Percentiles rank a stretch among this genome's conserved stretches.
phyloP scores from a whole-genome alignment of 2,113 vertebrate species.

The Corythaixoides concolor region DNA sequence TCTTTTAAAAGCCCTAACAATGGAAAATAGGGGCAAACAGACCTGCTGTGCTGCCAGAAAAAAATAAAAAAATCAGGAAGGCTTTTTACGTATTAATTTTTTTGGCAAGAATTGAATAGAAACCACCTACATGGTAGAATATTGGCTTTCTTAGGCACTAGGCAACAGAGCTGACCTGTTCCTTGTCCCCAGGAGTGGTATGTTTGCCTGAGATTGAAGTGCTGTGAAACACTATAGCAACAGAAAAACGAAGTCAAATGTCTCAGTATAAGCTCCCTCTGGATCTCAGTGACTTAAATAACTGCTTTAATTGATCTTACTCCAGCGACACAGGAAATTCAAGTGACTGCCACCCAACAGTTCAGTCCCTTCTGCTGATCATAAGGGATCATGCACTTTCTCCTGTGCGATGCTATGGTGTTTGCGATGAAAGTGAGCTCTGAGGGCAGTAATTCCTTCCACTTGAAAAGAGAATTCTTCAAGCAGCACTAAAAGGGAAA shows the following conservation, averaged over 20 bases:
- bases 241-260: neutral
- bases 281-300: neutral
- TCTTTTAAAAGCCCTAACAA: neutral
- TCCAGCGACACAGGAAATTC: neutral
- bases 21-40: neutral
- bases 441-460: neutral
- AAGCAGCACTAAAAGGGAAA: slow-evolving; percentile 1
- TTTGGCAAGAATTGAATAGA: neutral
- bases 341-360: neutral
- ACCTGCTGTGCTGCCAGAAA: neutral
- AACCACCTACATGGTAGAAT: neutral
- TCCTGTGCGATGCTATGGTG: neutral
- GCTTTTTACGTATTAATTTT: neutral
- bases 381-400: neutral
- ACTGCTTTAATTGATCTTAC: neutral
- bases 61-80: neutral
- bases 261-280: neutral
- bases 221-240: neutral
- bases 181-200: neutral
- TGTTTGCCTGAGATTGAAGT: neutral
- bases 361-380: neutral
- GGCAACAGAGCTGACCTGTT: neutral
- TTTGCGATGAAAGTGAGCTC: neutral
- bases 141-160: neutral
- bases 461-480: slow-evolving; percentile 2